Base-by-base conservation (phyloP, 92 coral and sea anemone genomes). In the Diadumene lineata region DNA sequence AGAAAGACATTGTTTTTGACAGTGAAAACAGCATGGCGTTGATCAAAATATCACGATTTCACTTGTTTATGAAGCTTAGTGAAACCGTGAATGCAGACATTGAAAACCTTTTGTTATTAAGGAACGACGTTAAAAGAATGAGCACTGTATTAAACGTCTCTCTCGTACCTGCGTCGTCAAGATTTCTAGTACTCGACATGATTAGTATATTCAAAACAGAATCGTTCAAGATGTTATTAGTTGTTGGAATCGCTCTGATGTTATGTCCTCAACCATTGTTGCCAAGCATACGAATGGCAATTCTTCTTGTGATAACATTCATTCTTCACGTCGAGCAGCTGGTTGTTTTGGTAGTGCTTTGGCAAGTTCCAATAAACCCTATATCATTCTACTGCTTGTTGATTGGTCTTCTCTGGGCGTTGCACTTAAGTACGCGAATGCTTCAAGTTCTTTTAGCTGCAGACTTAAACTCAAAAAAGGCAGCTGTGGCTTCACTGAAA, bases 301-400 rank as follows among this genome's bases (percentile, higher is more conserved):
- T 78, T 71, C 79, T 84, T 50, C 80, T 78, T 46, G 64, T 73
- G 4, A 19, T 79, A 19, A 60, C 80, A 1, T 84, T 78, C 43
- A 55, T 53, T 18, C 66, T 84, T 48, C 84, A 76, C 18, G 65
- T 77, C 6, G 73, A 60, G 70, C 80, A 84, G 31, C 10, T 78
- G 18, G 31, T 50, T 30, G 73, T 66, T 2, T 48, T 84, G 28
- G 26, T 60, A 0, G 32, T 21, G 24, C 43, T 84, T 11, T 72
- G 64, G 77, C 50, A 72, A 32, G 68, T 84, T 3, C 84, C 88
- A 43, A 53, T 73, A 48, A 84, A 84, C 44, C 88, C 76, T 51
- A 50, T 72, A 16, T 61, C 88, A 9, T 84, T 71, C 44, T 65
- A 25, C 16, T 78, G 80, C 46, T 33, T 68, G 50, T 84, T 84